phyloP scores from a whole-genome alignment of 2,797 vertebrate genomes.

The Pagetopsis macropterus region DNA sequence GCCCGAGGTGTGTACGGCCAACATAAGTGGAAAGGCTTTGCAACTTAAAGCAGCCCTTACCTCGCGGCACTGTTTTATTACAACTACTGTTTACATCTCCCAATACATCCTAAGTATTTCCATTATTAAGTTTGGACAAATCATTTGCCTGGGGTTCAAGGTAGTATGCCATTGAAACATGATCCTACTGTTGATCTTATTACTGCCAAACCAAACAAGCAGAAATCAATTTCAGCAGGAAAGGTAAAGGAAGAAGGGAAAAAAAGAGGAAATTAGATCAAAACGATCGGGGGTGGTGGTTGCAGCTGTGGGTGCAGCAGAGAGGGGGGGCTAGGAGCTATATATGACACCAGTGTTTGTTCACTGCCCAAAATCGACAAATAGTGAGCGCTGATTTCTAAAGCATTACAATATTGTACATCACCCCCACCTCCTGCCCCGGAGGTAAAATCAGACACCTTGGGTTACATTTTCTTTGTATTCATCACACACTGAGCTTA shows the following conservation, averaged over 20 bases:
- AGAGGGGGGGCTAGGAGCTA: constrained; percentile 62
- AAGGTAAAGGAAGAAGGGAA: constrained; percentile 78
- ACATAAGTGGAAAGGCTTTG: constrained; percentile 93
- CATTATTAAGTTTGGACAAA: constrained; percentile 99
- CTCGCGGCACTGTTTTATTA: constrained; percentile 98
- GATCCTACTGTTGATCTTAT: constrained; percentile 95
- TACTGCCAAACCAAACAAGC: constrained; percentile 94
- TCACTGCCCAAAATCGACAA: constrained; percentile 69
- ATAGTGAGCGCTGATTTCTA: constrained; percentile 69
- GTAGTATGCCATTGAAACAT: constrained; percentile 95
- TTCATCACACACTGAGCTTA: constrained; percentile 65
- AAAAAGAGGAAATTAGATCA: constrained; percentile 85
- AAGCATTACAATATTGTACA: constrained; percentile 71
- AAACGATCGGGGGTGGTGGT: constrained; percentile 75
- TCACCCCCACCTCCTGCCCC: constrained; percentile 58
- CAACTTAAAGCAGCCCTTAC: constrained; percentile 92
- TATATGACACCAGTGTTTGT: constrained; percentile 65
- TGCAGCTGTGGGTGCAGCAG: constrained; percentile 69
- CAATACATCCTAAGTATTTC: constrained; percentile 97
- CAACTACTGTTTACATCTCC: constrained; percentile 99
- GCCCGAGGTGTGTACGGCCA: constrained; percentile 85
- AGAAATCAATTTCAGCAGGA: constrained; percentile 91
- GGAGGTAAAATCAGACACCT: constrained; percentile 76
- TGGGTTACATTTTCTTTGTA: constrained; percentile 66
- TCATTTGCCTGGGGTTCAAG: constrained; percentile 99